Evolutionary conservation across 2,113 vertebrate species (phyloP).

Genomic region (Montifringilla adamsi): DNA sequence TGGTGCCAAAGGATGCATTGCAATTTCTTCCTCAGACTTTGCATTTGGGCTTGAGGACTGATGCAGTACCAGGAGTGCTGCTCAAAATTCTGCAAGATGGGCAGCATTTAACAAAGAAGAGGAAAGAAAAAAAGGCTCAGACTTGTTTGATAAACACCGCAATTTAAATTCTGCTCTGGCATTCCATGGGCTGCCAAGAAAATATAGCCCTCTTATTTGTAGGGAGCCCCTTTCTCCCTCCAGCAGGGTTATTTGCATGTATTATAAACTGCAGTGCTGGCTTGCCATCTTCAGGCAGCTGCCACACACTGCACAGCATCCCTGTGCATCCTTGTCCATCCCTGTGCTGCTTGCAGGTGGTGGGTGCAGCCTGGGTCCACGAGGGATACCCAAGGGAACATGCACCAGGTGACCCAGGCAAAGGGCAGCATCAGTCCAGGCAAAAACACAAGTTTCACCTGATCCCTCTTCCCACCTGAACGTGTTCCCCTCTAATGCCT

Average conservation of each 20-base stretch:
- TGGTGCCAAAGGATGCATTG: constrained; percentile 61
- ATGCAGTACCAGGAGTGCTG: background rate
- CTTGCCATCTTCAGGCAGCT: constrained; percentile 72
- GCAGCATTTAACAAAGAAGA: background rate
- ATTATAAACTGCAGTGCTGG: constrained; percentile 56
- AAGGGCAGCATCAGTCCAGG: background rate
- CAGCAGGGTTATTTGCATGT: constrained; percentile 9
- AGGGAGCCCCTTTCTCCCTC: constrained; percentile 34
- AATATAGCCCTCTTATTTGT: constrained; percentile 13
- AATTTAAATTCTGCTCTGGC: constrained; percentile 50
- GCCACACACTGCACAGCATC: constrained; percentile 45
- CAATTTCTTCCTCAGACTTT: constrained; percentile 61
- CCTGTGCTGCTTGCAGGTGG: background rate
- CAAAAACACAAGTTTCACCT: background rate
- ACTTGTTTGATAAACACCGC: background rate
- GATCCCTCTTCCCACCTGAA: background rate
- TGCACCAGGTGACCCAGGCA: background rate
- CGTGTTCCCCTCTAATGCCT: background rate
- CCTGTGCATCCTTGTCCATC: background rate
- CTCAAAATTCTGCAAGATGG: background rate
- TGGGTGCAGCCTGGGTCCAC: background rate
- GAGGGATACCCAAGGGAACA: background rate
- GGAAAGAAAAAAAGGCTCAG: background rate
- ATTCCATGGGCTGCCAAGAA: constrained; percentile 10
- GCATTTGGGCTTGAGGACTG: constrained; percentile 28